Base-by-base conservation (phyloP, 2,113 vertebrate genomes). In the Spilogale gracilis region DNA sequence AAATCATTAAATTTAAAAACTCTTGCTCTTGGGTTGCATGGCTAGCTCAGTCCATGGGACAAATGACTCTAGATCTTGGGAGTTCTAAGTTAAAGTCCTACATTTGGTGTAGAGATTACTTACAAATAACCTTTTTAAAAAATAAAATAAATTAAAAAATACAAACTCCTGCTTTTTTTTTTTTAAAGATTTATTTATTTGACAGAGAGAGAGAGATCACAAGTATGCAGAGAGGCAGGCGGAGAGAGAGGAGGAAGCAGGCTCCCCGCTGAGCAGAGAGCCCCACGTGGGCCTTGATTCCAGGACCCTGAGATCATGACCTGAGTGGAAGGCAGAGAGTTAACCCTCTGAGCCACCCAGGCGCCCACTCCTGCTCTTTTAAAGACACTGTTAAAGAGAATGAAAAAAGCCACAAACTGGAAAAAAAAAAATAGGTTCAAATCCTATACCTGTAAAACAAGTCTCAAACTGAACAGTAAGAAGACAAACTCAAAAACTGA, bases 331-430 rank as follows among this genome's bases (percentile, higher is more conserved):
- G 38, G 38, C 38, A 38, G 38, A 38, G 38, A 38, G 38, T 38
- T 38, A 38, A 38, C 38, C 38, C 38, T 38, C 38, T 38, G 38
- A 38, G 38, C 38, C 38, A 38, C 38, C 38, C 38, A 38, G 38
- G 38, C 38, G 38, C 38, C 38, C 38, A 88, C 69, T 65, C 27
- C 12, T 61, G 5, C 27, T 54, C 69, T 95, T 78, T 73, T 17
- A 71, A 78, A 79, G 32, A 85, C 3, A 58, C 56, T 71, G 21
- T 76, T 95, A 74, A 89, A 89, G n/a, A 90, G 23, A 82, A 89
- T 94, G 32, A n/a, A 69, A 87, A 94, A 25, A 90, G 12, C 60
- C 38, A 95, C 9, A 38, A 21, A 82, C 81, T 52, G 13, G 20
- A 56, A 61, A 56, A 61, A 56, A 61, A 18, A 91, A 89, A 56